Conservation (phyloP, 2,888 invertebrate species). For the Tridacna gigas region DNA sequence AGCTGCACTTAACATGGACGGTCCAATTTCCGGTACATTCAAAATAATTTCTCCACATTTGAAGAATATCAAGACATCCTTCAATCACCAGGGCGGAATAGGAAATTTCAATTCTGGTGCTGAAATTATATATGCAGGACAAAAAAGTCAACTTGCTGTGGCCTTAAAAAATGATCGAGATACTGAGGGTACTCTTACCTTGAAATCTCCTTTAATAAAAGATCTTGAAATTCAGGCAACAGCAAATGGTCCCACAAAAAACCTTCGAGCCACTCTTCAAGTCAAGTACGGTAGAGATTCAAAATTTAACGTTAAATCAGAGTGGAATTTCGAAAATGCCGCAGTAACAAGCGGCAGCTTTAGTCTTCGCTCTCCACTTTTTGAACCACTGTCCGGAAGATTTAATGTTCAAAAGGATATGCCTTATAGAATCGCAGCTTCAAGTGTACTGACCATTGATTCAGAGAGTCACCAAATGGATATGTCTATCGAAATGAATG, state of each 20-base stretch:
- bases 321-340: neutral
- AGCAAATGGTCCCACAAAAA: conserved; percentile 13
- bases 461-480: neutral
- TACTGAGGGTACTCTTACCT: conserved; percentile 15
- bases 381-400: neutral
- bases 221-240: conserved; percentile 23
- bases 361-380: neutral
- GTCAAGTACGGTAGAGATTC: conserved; percentile 29
- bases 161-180: conserved; percentile 13
- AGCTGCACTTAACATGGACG: conserved; percentile 28
- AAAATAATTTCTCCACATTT: conserved; percentile 41
- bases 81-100: conserved; percentile 26
- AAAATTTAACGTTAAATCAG: neutral
- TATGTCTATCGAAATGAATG: neutral
- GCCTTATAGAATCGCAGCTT: neutral
- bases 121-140: conserved; percentile 33
- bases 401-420: neutral
- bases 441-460: neutral
- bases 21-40: conserved; percentile 36
- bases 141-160: conserved; percentile 2
- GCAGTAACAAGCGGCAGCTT: neutral
- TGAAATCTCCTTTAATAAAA: conserved; percentile 34
- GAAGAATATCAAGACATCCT: conserved; percentile 37
- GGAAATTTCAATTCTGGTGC: conserved; percentile 27
- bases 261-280: conserved; percentile 25